Conservation (phyloP, 2,797 vertebrate species). For the Tapirus indicus region DNA sequence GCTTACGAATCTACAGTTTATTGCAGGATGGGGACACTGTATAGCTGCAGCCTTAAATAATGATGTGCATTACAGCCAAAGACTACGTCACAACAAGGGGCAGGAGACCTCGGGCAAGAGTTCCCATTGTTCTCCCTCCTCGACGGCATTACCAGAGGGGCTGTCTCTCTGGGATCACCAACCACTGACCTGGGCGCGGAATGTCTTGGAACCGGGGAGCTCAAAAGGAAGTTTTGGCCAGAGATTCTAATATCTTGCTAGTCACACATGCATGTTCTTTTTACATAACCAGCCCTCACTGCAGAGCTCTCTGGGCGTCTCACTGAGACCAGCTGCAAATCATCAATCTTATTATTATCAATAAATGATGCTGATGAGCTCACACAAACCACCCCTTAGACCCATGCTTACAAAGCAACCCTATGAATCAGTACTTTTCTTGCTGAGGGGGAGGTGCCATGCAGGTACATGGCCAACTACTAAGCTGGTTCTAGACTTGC, state of each 20-base stretch:
- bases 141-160: not conserved
- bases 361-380: not conserved
- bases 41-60: not conserved
- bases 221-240: not conserved
- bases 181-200: not conserved
- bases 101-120: not conserved
- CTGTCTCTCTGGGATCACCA: not conserved
- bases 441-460: not conserved
- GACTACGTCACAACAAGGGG: not conserved
- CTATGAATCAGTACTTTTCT: not conserved
- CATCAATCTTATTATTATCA: not conserved
- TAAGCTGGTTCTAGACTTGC: not conserved
- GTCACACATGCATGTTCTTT: not conserved
- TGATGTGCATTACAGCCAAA: not conserved
- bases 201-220: not conserved
- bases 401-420: not conserved
- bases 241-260: not conserved
- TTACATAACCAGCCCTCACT: not conserved
- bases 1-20: not conserved
- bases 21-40: not conserved
- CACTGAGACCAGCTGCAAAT: not conserved
- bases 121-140: accelerated
- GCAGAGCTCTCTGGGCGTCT: not conserved
- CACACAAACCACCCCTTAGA: not conserved
- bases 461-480: not conserved